Evolutionary conservation across 2,797 vertebrate species (phyloP).

Genomic region (Betta splendens): DNA sequence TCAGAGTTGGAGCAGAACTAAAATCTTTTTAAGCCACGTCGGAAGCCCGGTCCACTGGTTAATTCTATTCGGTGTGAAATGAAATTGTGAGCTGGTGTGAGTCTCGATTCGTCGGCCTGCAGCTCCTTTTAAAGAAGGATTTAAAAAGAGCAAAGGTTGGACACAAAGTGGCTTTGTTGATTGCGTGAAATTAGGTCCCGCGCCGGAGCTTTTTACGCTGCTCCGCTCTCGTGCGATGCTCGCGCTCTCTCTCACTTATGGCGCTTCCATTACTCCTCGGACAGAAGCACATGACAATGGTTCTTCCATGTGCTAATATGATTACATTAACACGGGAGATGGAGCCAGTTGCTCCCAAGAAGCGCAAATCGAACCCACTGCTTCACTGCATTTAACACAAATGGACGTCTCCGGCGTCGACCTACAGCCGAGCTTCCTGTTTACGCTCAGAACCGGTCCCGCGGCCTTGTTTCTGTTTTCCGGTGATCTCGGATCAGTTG

Average conservation of each 20-base stretch:
- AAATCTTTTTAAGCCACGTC: slow-evolving; percentile 75
- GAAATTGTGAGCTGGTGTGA: slow-evolving; percentile 73
- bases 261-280: slow-evolving; percentile 65
- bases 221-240: slow-evolving; percentile 51
- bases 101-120: slow-evolving; percentile 64
- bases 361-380: slow-evolving; percentile 44
- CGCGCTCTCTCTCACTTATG: slow-evolving; percentile 53
- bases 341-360: slow-evolving; percentile 45
- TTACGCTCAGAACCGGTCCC: neutral
- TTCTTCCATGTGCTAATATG: slow-evolving; percentile 65
- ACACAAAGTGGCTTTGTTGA: slow-evolving; percentile 78
- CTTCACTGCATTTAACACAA: slow-evolving; percentile 26
- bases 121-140: slow-evolving; percentile 71
- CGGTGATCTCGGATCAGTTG: neutral
- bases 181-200: slow-evolving; percentile 75
- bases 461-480: neutral
- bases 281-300: slow-evolving; percentile 69
- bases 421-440: neutral
- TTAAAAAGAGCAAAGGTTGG: slow-evolving; percentile 71
- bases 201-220: slow-evolving; percentile 54
- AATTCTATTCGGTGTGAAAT: slow-evolving; percentile 78
- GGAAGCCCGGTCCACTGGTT: slow-evolving; percentile 64
- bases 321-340: slow-evolving; percentile 70
- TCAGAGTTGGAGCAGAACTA: slow-evolving; percentile 62
- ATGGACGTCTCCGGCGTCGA: slow-evolving; percentile 1